A percentile compares a stretch with the other conserved stretches of the same genome.
phyloP scores from a whole-genome alignment of 2,113 vertebrate genomes.

The Porphyrio hochstetteri region DNA sequence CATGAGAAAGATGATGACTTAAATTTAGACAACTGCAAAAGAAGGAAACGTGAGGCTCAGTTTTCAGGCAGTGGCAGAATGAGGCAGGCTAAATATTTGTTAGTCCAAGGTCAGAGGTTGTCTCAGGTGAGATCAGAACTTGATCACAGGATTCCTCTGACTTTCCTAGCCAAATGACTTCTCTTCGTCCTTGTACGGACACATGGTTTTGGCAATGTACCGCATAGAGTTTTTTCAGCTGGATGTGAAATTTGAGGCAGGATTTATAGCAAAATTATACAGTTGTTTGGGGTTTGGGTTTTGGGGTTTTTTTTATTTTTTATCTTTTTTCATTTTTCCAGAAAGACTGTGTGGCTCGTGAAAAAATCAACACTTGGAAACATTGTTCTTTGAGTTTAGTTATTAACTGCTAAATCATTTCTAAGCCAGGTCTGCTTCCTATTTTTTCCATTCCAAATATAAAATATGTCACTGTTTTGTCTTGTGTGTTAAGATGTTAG shows the following conservation, averaged over 20 bases:
- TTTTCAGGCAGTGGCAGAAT: neutral
- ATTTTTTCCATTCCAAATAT: constrained; percentile 54
- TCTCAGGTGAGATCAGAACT: neutral
- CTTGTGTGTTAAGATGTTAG: constrained; percentile 35
- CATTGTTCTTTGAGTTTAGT: neutral
- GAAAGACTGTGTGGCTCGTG: neutral
- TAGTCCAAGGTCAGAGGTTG: neutral
- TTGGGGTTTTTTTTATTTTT: neutral
- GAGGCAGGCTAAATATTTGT: neutral
- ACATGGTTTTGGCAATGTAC: neutral
- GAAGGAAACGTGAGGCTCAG: neutral
- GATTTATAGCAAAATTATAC: neutral
- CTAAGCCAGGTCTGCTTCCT: constrained; percentile 46
- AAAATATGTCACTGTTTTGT: constrained; percentile 38
- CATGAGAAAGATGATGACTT: neutral
- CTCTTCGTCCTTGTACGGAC: neutral
- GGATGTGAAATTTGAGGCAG: neutral
- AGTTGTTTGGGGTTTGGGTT: neutral
- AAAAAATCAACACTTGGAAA: constrained; percentile 18
- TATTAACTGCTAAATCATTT: constrained; percentile 26
- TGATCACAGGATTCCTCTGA: neutral
- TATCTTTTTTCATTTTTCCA: neutral
- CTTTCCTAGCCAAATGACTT: neutral
- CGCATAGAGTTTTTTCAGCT: neutral
- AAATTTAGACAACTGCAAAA: neutral